Conservation (phyloP, 2,888 invertebrate genomes). For the Drosophila meridionalis region DNA sequence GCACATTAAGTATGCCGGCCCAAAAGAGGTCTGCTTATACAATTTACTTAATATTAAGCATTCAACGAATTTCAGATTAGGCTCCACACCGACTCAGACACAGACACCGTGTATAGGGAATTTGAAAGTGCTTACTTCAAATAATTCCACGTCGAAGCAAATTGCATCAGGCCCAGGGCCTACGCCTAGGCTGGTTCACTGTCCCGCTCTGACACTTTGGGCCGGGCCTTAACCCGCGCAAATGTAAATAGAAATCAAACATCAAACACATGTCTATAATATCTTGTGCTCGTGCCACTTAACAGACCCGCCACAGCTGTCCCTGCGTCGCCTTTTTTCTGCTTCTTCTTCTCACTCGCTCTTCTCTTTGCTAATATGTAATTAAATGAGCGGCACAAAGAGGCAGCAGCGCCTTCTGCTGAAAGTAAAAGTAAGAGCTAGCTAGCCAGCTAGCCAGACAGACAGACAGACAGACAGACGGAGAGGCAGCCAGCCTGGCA, state of each 20-base stretch:
- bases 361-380: constrained; percentile 72
- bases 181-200: neutral
- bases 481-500: constrained; percentile 13
- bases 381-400: constrained; percentile 77
- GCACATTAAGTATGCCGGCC: constrained; percentile 6
- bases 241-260: constrained; percentile 59
- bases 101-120: neutral
- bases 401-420: constrained; percentile 49
- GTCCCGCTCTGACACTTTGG: neutral
- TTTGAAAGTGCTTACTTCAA: constrained; percentile 14
- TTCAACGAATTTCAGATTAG: constrained; percentile 21
- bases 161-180: constrained; percentile 18
- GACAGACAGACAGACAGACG: constrained; percentile 4
- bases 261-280: constrained; percentile 59
- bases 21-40: constrained; percentile 16
- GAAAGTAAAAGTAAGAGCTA: constrained; percentile 49
- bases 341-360: constrained; percentile 17
- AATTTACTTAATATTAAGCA: constrained; percentile 28
- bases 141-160: constrained; percentile 24
- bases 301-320: constrained; percentile 25
- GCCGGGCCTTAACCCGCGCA: constrained; percentile 7
- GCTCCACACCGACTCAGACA: neutral
- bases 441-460: constrained; percentile 4
- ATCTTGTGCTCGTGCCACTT: constrained; percentile 46
- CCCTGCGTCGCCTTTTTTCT: constrained; percentile 14